Percentiles rank a stretch among this genome's conserved stretches.
These are phyloP conservation scores for Maconellicoccus hirsutus DNA, from an alignment of 1,140 invertebrate species.

Conservation along the genomic window DNA sequence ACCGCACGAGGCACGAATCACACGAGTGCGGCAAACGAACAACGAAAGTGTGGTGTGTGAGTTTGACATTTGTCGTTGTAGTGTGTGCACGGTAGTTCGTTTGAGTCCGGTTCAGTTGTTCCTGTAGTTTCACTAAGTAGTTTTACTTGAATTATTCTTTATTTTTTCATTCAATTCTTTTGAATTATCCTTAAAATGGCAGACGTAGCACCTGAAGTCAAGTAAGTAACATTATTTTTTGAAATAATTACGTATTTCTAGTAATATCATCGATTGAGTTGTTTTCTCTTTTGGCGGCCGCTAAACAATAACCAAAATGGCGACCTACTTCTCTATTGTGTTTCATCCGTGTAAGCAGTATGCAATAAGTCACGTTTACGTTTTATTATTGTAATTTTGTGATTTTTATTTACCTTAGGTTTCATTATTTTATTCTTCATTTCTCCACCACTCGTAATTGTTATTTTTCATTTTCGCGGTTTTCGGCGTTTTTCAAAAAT, in stretches of 20 bases:
- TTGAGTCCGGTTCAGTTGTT: neutral
- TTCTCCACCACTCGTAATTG: neutral
- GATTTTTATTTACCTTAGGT: neutral
- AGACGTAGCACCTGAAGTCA: conserved; percentile 9
- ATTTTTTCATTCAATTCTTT: neutral
- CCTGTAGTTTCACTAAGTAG: neutral
- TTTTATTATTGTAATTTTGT: neutral
- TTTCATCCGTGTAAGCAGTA: neutral
- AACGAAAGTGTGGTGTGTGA: neutral
- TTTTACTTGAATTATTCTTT: neutral
- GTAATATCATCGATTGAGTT: neutral
- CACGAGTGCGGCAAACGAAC: conserved; percentile 1
- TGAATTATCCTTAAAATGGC: conserved; percentile 10
- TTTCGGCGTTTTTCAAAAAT: neutral
- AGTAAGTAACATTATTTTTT: neutral
- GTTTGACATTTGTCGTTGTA: neutral
- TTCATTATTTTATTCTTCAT: neutral
- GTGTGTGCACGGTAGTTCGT: neutral
- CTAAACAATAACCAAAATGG: conserved; percentile 18
- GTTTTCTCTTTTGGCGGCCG: conserved; percentile 11
- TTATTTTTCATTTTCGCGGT: neutral
- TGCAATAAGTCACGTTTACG: neutral
- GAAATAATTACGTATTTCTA: neutral
- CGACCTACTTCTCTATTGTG: conserved; percentile 11
- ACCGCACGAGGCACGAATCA: neutral